These are phyloP conservation scores for Dasysyrphus tricinctus DNA, from an alignment of 2,888 invertebrate species.

Conservation along the genomic window DNA sequence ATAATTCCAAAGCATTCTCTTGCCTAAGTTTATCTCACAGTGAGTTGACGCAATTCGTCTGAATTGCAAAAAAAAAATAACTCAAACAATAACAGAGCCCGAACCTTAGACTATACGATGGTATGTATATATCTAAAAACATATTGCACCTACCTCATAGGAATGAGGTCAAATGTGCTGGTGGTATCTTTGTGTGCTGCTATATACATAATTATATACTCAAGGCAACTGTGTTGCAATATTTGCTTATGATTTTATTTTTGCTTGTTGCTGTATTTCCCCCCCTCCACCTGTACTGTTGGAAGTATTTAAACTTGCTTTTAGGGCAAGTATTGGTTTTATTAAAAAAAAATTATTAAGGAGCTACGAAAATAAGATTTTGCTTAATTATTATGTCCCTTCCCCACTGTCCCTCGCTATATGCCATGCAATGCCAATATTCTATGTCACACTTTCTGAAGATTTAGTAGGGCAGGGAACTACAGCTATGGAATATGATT, in stretches of 20 bases:
- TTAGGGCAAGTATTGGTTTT: background rate
- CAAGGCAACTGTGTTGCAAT: constrained; percentile 67
- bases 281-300: constrained; percentile 2
- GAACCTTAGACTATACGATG: constrained; percentile 36
- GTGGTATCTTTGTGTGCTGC: constrained; percentile 62
- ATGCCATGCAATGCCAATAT: too few relatives aligned
- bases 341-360: background rate
- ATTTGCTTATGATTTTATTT: constrained; percentile 42
- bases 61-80: constrained; percentile 67
- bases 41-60: constrained; percentile 72
- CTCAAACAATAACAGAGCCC: constrained; percentile 55
- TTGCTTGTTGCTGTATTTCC: constrained; percentile 11
- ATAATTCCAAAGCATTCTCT: constrained; percentile 55
- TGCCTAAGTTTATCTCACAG: constrained; percentile 64
- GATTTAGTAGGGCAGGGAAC: background rate
- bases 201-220: constrained; percentile 55
- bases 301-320: background rate
- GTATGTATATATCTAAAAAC: constrained; percentile 54
- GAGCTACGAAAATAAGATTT: background rate
- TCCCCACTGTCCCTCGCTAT: too few relatives aligned
- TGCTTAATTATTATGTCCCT: background rate
- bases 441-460: background rate
- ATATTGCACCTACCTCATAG: constrained; percentile 72
- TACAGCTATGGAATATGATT: too few relatives aligned
- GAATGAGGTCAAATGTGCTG: constrained; percentile 74